These are phyloP conservation scores for Eutolmus rufibarbis DNA, from an alignment of 2,888 invertebrate genomes.

Conservation along the genomic window DNA sequence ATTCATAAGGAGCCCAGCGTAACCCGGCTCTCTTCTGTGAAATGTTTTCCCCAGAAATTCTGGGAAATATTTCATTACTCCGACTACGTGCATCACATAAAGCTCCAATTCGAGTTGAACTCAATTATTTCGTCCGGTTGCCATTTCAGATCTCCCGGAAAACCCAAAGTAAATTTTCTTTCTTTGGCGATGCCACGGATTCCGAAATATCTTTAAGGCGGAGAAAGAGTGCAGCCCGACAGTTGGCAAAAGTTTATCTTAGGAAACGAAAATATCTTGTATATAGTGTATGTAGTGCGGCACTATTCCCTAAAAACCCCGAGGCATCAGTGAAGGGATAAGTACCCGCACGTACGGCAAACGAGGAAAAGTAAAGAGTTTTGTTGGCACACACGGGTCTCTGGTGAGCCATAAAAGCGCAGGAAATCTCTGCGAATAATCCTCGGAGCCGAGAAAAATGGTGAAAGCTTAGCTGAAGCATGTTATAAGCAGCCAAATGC, in stretches of 20 bases:
- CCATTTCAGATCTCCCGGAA: background rate
- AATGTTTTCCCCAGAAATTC: background rate
- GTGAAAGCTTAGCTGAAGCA: slow-evolving; percentile 22
- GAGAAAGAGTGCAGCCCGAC: background rate
- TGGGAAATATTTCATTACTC: slow-evolving; percentile 19
- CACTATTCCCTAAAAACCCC: background rate
- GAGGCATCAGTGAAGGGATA: background rate
- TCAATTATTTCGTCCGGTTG: slow-evolving; percentile 25
- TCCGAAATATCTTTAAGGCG: background rate
- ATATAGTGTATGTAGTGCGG: background rate
- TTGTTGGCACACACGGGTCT: slow-evolving; percentile 32
- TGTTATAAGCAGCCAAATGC: slow-evolving; percentile 39
- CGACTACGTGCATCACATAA: slow-evolving; percentile 25
- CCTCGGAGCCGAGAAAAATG: slow-evolving; percentile 29
- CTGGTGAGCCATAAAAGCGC: slow-evolving; percentile 39
- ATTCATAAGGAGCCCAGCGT: background rate
- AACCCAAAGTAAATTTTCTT: slow-evolving; percentile 8
- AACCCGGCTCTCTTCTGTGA: background rate
- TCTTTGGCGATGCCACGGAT: background rate
- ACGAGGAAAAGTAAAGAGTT: slow-evolving; percentile 23
- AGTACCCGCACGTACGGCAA: background rate
- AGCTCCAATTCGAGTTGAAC: slow-evolving; percentile 16
- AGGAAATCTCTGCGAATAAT: slow-evolving; percentile 31
- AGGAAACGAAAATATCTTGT: slow-evolving; percentile 5
- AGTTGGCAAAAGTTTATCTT: slow-evolving; percentile 34